Base-by-base conservation (phyloP, 1,140 invertebrate genomes). In the Myzus persicae region DNA sequence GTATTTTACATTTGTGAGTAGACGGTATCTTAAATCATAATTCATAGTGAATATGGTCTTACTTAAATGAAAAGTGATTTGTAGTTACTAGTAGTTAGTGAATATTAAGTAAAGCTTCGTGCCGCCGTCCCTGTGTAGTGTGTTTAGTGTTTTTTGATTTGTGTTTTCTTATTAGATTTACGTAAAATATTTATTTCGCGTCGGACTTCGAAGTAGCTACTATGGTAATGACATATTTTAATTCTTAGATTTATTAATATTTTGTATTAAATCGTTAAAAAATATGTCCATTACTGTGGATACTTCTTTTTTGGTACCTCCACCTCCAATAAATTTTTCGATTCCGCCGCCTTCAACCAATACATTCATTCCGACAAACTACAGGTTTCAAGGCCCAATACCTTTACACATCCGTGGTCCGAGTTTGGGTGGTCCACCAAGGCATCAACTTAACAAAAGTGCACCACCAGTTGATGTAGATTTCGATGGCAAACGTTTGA, bases 401-500 rank as follows among this genome's bases (percentile, higher is more conserved):
- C 93, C 93, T 40, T 93, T 93, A 88, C 84, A 93, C 26, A 76
- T 93, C 3, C 90, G 91, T 67, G 44, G 91, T 42, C 82, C 93
- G 7, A 88, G 89, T 93, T 46, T 91, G 40, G 54, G 91, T 92
- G 90, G 85, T n/a, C 90, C 90, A 48, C 93, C 93, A 51, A 92
- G 90, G 38, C 91, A 92, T 93, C 93, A 42, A 67, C 67, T 87
- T 4, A 76, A 44, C n/a, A 91, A 91, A 85, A 84, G 76, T 85
- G 38, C n/a, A 1, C 91, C 91, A n/a, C 81, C 91, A 54, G 59
- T 94, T 40, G 94, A 95, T 93, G 94, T 94, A 31, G 98, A 99
- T 95, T 99, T 99, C 95, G 98, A 99, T 96, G 99, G 99, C 51
- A 99, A 99, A 96, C 96, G 98, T 93, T 96, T 99, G 93, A 96